Evolutionary conservation across 2,797 vertebrate species (phyloP).

Genomic region (Meda fulgida): DNA sequence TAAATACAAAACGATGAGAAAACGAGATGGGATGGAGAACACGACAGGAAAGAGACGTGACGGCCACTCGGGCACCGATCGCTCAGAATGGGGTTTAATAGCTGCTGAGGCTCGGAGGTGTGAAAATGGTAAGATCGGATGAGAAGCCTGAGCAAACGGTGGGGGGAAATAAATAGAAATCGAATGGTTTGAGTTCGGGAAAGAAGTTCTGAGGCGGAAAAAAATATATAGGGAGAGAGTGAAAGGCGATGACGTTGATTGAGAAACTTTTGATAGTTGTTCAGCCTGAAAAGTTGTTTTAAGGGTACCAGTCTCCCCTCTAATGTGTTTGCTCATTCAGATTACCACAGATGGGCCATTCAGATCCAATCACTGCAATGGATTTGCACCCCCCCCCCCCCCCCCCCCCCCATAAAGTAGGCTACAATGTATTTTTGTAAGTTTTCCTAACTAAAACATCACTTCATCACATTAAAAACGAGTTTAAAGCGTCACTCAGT

Average conservation of each 20-base stretch:
- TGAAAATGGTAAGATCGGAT: conserved; percentile 61
- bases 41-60: conserved; percentile 65
- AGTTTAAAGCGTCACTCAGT: not conserved
- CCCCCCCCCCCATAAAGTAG: not conserved
- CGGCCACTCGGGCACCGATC: conserved; percentile 68
- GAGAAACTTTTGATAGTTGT: conserved; percentile 85
- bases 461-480: not conserved
- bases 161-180: conserved; percentile 79
- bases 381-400: not conserved
- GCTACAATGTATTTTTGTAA: not conserved
- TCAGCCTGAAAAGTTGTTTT: conserved; percentile 80
- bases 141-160: conserved; percentile 50
- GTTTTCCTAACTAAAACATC: not conserved
- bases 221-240: conserved; percentile 72
- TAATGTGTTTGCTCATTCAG: conserved; percentile 47
- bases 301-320: conserved; percentile 48
- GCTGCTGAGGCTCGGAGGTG: conserved; percentile 69
- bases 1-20: conserved; percentile 79
- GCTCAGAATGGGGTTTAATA: conserved; percentile 74
- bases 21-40: conserved; percentile 71
- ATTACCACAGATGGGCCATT: conserved; percentile 41
- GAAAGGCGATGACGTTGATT: conserved; percentile 79
- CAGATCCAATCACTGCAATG: conserved; percentile 11
- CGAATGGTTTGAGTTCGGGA: conserved; percentile 77
- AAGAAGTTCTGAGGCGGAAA: conserved; percentile 81